A percentile compares a stretch with the other conserved stretches of the same genome.
phyloP scores from a whole-genome alignment of 2,888 invertebrate species.

The Cremastinae sp. region DNA sequence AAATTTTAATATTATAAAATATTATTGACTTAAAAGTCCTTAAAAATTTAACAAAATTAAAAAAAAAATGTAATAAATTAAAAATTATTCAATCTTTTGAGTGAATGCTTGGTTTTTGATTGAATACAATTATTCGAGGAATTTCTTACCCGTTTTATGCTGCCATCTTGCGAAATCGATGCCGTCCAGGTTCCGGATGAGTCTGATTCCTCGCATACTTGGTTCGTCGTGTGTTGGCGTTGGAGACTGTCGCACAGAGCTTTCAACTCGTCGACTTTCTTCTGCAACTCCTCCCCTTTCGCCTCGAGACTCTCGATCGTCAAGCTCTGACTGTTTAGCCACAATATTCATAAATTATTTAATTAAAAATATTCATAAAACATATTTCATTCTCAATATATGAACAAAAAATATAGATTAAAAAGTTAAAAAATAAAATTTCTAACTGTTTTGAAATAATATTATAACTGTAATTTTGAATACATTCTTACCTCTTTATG shows the following conservation, averaged over 20 bases:
- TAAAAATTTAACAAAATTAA: no score
- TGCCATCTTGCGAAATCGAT: conserved; percentile 72
- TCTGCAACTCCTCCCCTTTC: conserved; percentile 91
- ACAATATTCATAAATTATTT: conserved; percentile 31
- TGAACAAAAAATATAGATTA: conserved; percentile 2
- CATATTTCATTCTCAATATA: neutral
- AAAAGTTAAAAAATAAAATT: neutral
- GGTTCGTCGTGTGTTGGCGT: conserved; percentile 68
- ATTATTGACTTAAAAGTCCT: no score
- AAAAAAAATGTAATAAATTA: no score
- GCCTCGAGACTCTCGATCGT: conserved; percentile 91
- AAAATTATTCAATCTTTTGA: no score
- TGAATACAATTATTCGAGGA: no score
- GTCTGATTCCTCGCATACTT: conserved; percentile 79
- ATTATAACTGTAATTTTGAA: conserved; percentile 59
- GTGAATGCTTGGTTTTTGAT: no score
- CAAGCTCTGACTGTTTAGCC: conserved; percentile 86
- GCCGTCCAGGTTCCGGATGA: conserved; percentile 75
- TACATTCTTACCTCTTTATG: conserved; percentile 86
- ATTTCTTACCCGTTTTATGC: conserved; percentile 73
- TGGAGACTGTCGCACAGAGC: conserved; percentile 80
- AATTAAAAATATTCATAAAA: conserved; percentile 17
- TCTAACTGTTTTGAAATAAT: conserved; percentile 4
- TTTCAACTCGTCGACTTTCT: conserved; percentile 88
- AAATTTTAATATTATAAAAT: no score